phyloP scores from a whole-genome alignment of 2,113 vertebrate genomes.

The Embiotoca jacksoni region DNA sequence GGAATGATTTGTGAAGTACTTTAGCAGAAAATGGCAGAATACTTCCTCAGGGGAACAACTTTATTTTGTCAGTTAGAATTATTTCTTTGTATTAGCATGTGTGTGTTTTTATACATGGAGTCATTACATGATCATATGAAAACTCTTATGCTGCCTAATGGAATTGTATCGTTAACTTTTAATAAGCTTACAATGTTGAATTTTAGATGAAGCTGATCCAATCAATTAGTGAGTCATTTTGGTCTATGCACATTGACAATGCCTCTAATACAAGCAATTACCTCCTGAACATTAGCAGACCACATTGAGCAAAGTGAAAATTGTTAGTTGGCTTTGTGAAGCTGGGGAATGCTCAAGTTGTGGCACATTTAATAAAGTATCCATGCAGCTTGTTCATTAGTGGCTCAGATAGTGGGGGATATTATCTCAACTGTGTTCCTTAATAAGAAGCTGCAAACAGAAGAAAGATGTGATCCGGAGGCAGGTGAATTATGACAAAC shows the following conservation, averaged over 20 bases:
- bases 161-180: background rate
- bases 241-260: background rate
- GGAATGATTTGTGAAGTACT: background rate
- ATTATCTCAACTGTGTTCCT: background rate
- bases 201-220: constrained; percentile 6
- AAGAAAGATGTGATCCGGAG: background rate
- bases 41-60: background rate
- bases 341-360: constrained; percentile 25
- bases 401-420: constrained; percentile 8
- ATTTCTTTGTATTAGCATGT: constrained; percentile 1
- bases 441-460: constrained; percentile 7
- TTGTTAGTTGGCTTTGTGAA: constrained; percentile 22
- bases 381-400: constrained; percentile 16
- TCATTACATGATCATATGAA: background rate
- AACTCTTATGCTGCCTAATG: background rate
- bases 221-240: background rate
- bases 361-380: constrained; percentile 18
- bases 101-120: background rate
- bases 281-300: constrained; percentile 18
- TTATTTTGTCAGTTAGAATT: background rate
- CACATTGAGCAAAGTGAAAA: constrained; percentile 19
- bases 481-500: constrained; percentile 17
- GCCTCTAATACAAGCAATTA: constrained; percentile 14
- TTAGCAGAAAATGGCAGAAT: background rate
- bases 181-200: background rate